phyloP scores from a whole-genome alignment of 1,140 invertebrate genomes.

The Dinoponera quadriceps region DNA sequence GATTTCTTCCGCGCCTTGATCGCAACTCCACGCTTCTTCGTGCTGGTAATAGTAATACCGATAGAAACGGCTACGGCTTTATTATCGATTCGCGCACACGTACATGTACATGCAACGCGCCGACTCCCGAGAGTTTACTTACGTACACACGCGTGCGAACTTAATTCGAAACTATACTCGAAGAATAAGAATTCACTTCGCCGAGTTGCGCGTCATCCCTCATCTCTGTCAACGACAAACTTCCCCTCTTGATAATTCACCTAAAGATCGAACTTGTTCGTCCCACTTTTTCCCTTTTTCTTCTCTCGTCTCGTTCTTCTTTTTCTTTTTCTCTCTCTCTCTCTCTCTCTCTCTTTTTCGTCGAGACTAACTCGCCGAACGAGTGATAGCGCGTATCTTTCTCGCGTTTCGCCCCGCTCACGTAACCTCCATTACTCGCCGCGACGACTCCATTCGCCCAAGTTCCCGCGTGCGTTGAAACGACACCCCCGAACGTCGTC shows the following conservation, averaged over 20 bases:
- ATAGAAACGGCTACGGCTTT: slow-evolving; percentile 1
- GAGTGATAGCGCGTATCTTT: neutral
- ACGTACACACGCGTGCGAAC: neutral
- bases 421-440: slow-evolving; percentile 20
- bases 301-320: slow-evolving; percentile 43
- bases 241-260: neutral
- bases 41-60: neutral
- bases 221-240: slow-evolving; percentile 7
- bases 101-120: neutral
- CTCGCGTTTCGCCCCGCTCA: slow-evolving; percentile 56
- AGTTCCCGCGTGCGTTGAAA: slow-evolving; percentile 6
- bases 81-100: slow-evolving; percentile 38
- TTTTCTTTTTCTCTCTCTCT: slow-evolving; percentile 29
- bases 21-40: slow-evolving; percentile 15
- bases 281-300: slow-evolving; percentile 42
- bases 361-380: neutral
- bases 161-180: slow-evolving; percentile 20
- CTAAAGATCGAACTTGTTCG: neutral
- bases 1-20: slow-evolving; percentile 18
- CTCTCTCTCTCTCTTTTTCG: neutral
- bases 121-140: slow-evolving; percentile 22
- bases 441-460: neutral
- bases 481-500: slow-evolving; percentile 5
- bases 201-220: neutral
- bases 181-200: neutral